These are phyloP conservation scores for Acronicta psi DNA, from an alignment of 2,888 invertebrate genomes.

Conservation along the genomic window DNA sequence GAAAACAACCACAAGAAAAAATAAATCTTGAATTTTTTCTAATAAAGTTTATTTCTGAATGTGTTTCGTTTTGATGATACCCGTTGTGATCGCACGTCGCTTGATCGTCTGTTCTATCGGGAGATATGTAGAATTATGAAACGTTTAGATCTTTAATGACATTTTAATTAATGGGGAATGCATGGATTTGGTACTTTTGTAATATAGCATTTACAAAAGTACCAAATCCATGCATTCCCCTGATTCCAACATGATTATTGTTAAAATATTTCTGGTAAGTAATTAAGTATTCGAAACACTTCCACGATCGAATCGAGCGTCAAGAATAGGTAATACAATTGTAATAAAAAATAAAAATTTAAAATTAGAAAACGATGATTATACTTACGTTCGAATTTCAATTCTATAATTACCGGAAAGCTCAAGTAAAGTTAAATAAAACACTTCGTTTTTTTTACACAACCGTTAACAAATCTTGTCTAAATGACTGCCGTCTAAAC, in stretches of 20 bases:
- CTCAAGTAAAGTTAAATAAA: background rate
- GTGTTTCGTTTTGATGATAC: slow-evolving; percentile 2
- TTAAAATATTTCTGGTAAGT: no score
- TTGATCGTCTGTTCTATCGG: slow-evolving; percentile 27
- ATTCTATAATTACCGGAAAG: slow-evolving; percentile 1
- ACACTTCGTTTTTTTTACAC: background rate
- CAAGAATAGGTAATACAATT: no score
- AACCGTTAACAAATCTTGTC: slow-evolving; percentile 7
- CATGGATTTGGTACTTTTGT: slow-evolving; percentile 7
- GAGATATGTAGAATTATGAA: slow-evolving; percentile 51
- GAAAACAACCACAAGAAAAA: background rate
- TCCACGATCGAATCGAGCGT: background rate
- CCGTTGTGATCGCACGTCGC: slow-evolving; percentile 5
- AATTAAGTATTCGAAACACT: background rate
- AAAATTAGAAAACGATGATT: background rate
- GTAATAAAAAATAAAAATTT: background rate
- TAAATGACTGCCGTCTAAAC: slow-evolving; percentile 27
- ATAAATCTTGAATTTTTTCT: background rate
- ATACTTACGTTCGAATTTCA: background rate
- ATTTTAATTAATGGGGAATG: slow-evolving; percentile 42
- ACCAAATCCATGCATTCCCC: no score
- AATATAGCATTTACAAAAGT: no score
- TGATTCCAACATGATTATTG: no score
- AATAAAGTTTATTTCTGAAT: slow-evolving; percentile 13
- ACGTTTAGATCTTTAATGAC: slow-evolving; percentile 55